phyloP scores from a whole-genome alignment of 2,113 vertebrate species.

The Prietella phreatophila region DNA sequence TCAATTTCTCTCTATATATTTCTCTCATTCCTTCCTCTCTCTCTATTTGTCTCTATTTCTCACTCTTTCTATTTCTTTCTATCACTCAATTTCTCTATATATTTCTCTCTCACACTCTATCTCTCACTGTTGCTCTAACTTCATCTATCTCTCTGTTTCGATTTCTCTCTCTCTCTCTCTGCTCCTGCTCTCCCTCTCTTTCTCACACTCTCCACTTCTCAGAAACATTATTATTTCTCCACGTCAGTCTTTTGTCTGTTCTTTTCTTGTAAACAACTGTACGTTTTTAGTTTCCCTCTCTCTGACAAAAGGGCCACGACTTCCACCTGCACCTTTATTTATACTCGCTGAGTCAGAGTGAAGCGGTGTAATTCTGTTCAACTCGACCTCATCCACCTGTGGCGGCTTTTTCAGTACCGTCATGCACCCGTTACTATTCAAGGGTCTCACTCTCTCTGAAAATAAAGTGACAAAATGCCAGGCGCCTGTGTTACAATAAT shows the following conservation, averaged over 20 bases:
- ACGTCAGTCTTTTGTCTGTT: conserved; percentile 31
- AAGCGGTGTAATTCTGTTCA: conserved; percentile 16
- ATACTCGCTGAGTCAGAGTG: conserved; percentile 16
- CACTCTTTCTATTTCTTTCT: too few species aligned
- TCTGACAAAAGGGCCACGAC: conserved; percentile 17
- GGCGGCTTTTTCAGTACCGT: background rate
- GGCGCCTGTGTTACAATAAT: too few species aligned
- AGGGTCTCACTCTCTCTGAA: background rate
- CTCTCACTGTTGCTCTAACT: background rate
- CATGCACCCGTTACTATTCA: background rate
- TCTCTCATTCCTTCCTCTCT: background rate
- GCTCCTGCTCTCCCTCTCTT: background rate
- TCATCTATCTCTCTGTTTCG: background rate
- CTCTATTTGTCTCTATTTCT: background rate
- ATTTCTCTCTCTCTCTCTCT: background rate
- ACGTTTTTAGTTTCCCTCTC: conserved; percentile 31
- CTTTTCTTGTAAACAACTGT: conserved; percentile 44
- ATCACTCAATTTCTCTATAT: background rate
- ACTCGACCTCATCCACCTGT: background rate
- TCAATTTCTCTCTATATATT: too few species aligned
- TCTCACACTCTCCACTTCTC: background rate
- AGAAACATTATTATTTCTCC: conserved; percentile 20
- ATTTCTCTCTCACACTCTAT: background rate
- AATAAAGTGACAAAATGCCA: too few species aligned
- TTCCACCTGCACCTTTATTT: conserved; percentile 6